phyloP scores from a whole-genome alignment of 2,888 invertebrate genomes.

The Ischnura elegans region DNA sequence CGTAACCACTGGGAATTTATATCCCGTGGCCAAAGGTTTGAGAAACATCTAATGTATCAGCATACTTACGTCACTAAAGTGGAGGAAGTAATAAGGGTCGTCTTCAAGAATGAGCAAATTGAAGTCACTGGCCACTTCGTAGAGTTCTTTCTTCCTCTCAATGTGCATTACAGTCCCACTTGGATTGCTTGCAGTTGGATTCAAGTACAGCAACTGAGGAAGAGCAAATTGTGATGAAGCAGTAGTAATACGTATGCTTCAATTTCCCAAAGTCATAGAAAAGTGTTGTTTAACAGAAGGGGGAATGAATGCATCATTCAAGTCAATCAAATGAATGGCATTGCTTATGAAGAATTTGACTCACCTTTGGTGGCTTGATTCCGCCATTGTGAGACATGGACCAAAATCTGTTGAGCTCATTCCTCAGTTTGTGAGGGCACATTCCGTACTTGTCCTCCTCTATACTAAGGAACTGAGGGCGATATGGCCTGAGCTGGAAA shows the following conservation, averaged over 20 bases:
- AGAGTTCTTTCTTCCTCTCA: constrained; percentile 84
- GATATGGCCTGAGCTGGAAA: constrained; percentile 84
- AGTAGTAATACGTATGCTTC: no score
- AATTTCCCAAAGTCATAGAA: no score
- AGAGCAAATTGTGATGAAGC: no score
- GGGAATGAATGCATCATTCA: constrained; percentile 77
- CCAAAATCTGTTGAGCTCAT: constrained; percentile 78
- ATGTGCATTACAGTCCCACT: constrained; percentile 85
- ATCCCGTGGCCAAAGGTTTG: no score
- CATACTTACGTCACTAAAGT: constrained; percentile 83
- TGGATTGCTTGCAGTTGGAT: constrained; percentile 89
- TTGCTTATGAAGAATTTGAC: constrained; percentile 79
- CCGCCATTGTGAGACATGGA: constrained; percentile 78
- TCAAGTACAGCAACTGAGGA: constrained; percentile 82
- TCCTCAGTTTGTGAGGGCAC: constrained; percentile 81
- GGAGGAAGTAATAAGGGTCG: constrained; percentile 90
- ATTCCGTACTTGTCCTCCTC: constrained; percentile 86
- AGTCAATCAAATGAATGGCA: no score
- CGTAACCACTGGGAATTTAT: no score
- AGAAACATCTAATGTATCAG: no score
- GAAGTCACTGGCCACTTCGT: constrained; percentile 87
- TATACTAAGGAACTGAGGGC: constrained; percentile 84
- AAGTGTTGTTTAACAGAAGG: no score
- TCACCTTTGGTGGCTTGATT: constrained; percentile 75
- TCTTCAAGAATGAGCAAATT: constrained; percentile 90